Evolutionary conservation across 2,888 invertebrate species (phyloP), one percentile per base, ranked within the genome.

Genomic region (Rhaphigaster nebulosa): DNA sequence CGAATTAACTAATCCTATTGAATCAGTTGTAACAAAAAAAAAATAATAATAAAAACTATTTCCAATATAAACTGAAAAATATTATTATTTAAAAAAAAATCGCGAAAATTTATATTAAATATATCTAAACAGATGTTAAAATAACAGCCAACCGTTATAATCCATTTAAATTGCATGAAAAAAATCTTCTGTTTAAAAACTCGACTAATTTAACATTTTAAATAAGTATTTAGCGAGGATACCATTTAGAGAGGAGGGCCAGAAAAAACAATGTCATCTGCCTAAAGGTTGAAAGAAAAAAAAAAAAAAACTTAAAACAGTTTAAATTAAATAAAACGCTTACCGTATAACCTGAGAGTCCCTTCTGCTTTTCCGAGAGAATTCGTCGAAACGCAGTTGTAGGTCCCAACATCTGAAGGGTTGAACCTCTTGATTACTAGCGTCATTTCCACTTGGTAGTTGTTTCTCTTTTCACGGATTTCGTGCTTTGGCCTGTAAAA

Each of bases 351-450:
- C 93, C 97, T 94, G 89, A 97, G 94, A 1, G 96, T 96, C 80
- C 96, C 96, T 93, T 97, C 97, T 34, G 96, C 96, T 93, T 95
- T 96, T 91, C 97, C 97, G 89, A 97, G 94, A 2, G 97, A 97
- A 94, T 97, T 97, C 90, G 96, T 96, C 91, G 97, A 96, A 91
- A 97, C 96, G 93, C 97, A 97, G 93, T 96, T 96, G 94, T 97
- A 97, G 54, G 96, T 96, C 80, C 97, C 97, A 92, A 96, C 95
- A 93, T 96, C 96, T 88, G 94, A 94, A 92, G 93, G 94, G 70
- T 94, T 94, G 93, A 96, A 95, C 93, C 95, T 95, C 90, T 95
- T 94, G 93, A 96, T 96, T 60, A 95, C 95, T 91, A 96, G 95
- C 95, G 95, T 96, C 96, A 97, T 97, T 90, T 95, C 95, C 92